These are phyloP conservation scores for Mormyrops attenuatus DNA, from an alignment of 2,797 vertebrate genomes.

Conservation along the genomic window DNA sequence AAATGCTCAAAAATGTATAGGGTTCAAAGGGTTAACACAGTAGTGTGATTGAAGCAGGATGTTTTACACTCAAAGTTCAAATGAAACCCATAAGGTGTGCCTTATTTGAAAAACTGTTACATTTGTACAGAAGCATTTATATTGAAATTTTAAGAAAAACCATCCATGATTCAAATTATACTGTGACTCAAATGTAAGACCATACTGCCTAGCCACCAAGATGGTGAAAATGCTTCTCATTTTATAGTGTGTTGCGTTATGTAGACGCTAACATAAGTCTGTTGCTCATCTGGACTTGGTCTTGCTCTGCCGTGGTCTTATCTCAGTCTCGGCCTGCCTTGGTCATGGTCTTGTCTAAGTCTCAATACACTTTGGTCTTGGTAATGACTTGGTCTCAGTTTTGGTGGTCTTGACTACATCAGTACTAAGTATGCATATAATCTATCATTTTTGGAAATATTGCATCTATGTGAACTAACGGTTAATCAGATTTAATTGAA, in stretches of 20 bases:
- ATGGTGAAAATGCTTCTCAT: not conserved
- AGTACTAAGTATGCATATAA: not conserved
- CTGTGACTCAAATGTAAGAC: not conserved
- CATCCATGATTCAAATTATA: not conserved
- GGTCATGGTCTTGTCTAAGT: too few species aligned
- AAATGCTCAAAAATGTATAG: not conserved
- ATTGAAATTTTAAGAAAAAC: not conserved
- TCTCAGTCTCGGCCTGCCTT: too few species aligned
- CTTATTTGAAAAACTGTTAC: too few species aligned
- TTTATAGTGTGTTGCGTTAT: not conserved
- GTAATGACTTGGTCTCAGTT: too few species aligned
- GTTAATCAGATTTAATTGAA: not conserved
- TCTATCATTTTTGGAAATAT: not conserved
- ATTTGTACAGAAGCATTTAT: not conserved
- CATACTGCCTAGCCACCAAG: not conserved
- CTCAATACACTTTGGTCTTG: too few species aligned
- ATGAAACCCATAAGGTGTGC: not conserved
- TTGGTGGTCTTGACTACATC: too few species aligned
- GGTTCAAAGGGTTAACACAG: not conserved
- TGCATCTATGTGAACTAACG: not conserved
- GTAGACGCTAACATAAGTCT: too few species aligned
- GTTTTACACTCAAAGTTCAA: not conserved
- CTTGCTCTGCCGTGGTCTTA: too few species aligned
- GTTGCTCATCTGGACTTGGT: too few species aligned
- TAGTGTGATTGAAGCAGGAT: not conserved